Base-by-base conservation (phyloP, 92 coral and sea anemone genomes). In the Palythoa grandis region DNA sequence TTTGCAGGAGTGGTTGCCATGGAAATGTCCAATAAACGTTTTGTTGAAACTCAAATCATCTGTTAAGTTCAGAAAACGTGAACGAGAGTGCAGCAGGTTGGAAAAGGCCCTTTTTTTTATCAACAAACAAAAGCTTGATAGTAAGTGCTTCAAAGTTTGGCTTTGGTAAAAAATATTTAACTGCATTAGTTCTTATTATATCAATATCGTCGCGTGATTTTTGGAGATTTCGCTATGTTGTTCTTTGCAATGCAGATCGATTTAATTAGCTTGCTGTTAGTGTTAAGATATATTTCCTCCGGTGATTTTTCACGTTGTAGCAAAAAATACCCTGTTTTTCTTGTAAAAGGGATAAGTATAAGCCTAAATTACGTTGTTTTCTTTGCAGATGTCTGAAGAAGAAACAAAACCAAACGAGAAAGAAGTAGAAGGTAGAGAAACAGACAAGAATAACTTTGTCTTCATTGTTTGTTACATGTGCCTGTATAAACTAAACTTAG, bases 351-450 rank as follows among this genome's bases (percentile, higher is more conserved):
- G 70, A 58, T 3, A 23, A 54, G 65, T 25, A 37, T 52, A 25
- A 77, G 19, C 22, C 63, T 77, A 5, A 40, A 10, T 13, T 14
- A 19, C 19, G 38, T 10, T 35, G 19, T 50, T 56, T 53, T n/a
- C 12, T 39, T 25, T 60, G 19, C 15, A 40, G 83, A 78, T 78
- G 83, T 78, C 83, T 39, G 83, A 61, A 43, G 57, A 78, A 60
- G 83, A 78, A 61, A 60, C 71, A 20, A 78, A 61, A 60, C 37
- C 47, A 20, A 78, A 4, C 52, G n/a, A 50, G 20, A 68, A 39
- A 14, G 71, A 63, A 19, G 53, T 19, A 78, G 72, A 61, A 78
- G 83, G 71, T 77, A 77, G 50, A 20, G 9, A 7, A 5, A 24
- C 5, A 14, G 7, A 60, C 20, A 12, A 38, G 37, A 38, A 19